These are phyloP conservation scores for Theropithecus gelada DNA, from an alignment of 2,113 vertebrate genomes.

Conservation along the genomic window DNA sequence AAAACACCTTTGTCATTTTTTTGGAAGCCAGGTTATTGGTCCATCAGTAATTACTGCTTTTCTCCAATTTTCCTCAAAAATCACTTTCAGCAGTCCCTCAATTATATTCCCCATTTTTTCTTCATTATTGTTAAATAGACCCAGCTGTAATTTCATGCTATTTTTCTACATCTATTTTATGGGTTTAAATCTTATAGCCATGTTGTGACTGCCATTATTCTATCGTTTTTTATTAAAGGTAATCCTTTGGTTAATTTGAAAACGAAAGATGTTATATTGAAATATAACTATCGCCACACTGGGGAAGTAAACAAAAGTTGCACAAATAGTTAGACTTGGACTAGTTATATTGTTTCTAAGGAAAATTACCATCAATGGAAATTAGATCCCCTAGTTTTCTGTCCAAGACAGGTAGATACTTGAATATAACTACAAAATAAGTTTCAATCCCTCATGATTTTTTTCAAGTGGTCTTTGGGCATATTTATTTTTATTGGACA, in stretches of 20 bases:
- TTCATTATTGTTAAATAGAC: not conserved
- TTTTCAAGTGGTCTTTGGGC: conserved; percentile 42
- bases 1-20: not conserved
- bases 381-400: conserved; percentile 17
- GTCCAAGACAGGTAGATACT: conserved; percentile 5
- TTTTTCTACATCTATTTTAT: not conserved
- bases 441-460: not conserved
- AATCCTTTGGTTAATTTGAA: not conserved
- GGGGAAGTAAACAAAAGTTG: conserved; percentile 37
- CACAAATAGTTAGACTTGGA: conserved; percentile 41
- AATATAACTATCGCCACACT: not conserved
- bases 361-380: conserved; percentile 14
- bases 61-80: not conserved
- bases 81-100: not conserved
- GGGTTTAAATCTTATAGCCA: not conserved
- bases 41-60: not conserved
- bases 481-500: not conserved
- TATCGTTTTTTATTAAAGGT: not conserved
- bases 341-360: not conserved
- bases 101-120: not conserved
- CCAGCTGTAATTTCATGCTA: not conserved
- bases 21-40: not conserved
- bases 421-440: not conserved
- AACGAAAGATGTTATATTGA: not conserved
- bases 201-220: not conserved